Base-by-base conservation (phyloP, 2,888 invertebrate genomes). In the Epistrophe grossulariae region DNA sequence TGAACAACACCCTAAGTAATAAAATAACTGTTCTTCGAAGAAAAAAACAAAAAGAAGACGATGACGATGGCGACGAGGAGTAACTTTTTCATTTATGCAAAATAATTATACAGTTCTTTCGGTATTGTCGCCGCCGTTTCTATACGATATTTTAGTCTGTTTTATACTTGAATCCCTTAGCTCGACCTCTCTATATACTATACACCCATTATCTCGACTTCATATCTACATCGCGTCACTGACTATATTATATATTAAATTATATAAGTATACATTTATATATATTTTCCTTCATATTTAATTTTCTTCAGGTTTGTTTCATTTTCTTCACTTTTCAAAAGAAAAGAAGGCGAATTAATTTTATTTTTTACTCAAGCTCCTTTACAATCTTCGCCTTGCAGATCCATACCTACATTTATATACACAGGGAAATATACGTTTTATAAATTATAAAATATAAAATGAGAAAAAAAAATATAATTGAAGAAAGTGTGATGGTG, bases 21-120 rank as follows among this genome's bases (percentile, higher is more conserved):
- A 66, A 74, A 71, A 77, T 52, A 81, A 71, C 59, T 64, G 50
- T 40, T 81, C 71, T 55, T 45, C 28, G 59, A 76, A 55, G 31
- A 52, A 70, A 28, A 64, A 59, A 6, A 31, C 4, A 31, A 31
- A 31, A 31, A 4, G 5, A 31, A 43, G 59, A 77, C 76, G 73
- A 76, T 71, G 57, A 17, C 17, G 35, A 35, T 38, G 59, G 35
- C 59, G 80, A 66, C 76, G 79, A 84, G 72, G 84, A 84, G 77
- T 72, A 84, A 84, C 80, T 84, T 84, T 84, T 84, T 52, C 84
- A 81, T 84, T 84, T 84, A 81, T 84, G 84, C 81, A 77, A 81
- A 81, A 84, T 84, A 84, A 84, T 84, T 84, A 84, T 81, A 81
- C 81, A 84, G 64, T 84, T 81, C 81, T 71, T 68, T 80, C 52